Evolutionary conservation across 2,113 vertebrate genomes (phyloP).

Genomic region (Steatornis caripensis): DNA sequence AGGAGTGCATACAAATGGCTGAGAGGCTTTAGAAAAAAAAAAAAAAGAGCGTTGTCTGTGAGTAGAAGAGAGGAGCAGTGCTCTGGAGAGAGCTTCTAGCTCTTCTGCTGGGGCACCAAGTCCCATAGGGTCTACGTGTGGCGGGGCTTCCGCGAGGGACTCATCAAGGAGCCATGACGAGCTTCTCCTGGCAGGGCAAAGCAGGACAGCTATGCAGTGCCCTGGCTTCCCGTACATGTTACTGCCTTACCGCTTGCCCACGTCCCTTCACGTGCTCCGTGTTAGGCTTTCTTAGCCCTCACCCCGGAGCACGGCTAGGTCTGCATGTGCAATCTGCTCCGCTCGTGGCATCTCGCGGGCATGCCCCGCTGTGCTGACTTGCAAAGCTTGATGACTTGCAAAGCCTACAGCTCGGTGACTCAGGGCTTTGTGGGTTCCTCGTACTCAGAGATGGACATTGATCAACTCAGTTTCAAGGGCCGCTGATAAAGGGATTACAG

Average conservation of each 20-base stretch:
- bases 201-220: background rate
- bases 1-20: background rate
- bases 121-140: background rate
- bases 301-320: background rate
- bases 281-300: background rate
- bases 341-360: background rate
- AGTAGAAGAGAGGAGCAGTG: background rate
- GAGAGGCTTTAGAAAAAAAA: background rate
- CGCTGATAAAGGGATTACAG: background rate
- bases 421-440: background rate
- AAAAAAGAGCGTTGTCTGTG: background rate
- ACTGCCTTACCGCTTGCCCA: background rate
- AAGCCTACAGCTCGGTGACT: background rate
- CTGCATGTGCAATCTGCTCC: background rate
- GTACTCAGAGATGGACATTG: background rate
- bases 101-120: background rate
- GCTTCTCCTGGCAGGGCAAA: background rate
- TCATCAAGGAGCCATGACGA: background rate
- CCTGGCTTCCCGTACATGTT: background rate
- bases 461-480: background rate
- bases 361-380: background rate
- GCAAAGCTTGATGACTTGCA: background rate
- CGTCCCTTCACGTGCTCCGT: background rate
- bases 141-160: background rate
- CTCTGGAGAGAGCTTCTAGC: background rate